A percentile compares a stretch with the other conserved stretches of the same genome.
phyloP scores from a whole-genome alignment of 2,888 invertebrate species.

The Thera obeliscata region DNA sequence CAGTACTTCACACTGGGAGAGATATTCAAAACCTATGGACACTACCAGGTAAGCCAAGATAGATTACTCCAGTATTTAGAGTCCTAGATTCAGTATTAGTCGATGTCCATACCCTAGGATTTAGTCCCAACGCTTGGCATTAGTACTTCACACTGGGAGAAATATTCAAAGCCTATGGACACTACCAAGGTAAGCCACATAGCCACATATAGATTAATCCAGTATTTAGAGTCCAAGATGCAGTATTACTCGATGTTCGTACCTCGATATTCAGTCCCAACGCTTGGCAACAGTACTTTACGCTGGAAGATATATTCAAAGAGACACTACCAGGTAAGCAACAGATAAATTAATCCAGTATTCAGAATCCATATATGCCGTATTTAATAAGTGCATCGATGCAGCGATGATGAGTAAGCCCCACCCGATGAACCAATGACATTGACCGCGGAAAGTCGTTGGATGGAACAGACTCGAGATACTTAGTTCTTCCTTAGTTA shows the following conservation, averaged over 20 bases:
- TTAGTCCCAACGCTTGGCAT: conserved; percentile 84
- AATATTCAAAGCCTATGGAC: conserved; percentile 94
- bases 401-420: too few species aligned
- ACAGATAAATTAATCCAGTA: too few species aligned
- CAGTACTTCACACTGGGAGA: conserved; percentile 96
- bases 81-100: not conserved
- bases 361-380: too few species aligned
- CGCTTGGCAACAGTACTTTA: conserved; percentile 94
- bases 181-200: not conserved
- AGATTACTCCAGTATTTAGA: not conserved
- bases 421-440: too few species aligned
- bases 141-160: conserved; percentile 96
- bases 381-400: too few species aligned
- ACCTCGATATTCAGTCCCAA: too few species aligned
- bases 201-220: not conserved
- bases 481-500: too few species aligned
- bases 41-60: conserved; percentile 80
- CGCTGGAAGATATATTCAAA: conserved; percentile 95
- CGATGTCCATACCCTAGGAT: too few species aligned
- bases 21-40: conserved; percentile 95
- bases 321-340: conserved; percentile 88
- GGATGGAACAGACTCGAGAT: too few species aligned
- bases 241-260: not conserved
- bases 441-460: too few species aligned
- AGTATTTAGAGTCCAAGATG: not conserved